phyloP scores from a whole-genome alignment of 2,797 vertebrate species.

The Pipistrellus nathusii region DNA sequence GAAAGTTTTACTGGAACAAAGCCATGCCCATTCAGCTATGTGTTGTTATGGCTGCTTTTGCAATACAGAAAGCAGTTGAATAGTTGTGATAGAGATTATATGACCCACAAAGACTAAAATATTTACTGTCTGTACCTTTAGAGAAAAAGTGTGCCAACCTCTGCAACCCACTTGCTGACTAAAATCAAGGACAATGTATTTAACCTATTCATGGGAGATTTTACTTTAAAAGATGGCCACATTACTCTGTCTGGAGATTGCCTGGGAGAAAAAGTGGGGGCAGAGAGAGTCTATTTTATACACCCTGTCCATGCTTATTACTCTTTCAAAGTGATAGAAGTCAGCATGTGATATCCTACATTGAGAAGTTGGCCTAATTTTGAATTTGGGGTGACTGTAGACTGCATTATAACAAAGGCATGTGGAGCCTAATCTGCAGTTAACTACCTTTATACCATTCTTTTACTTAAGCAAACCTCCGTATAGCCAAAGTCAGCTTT shows the following conservation, averaged over 20 bases:
- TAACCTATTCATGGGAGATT: neutral
- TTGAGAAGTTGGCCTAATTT: slow-evolving; percentile 26
- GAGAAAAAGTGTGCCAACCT: neutral
- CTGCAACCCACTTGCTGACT: neutral
- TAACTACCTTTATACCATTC: slow-evolving; percentile 52
- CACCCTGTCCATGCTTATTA: neutral
- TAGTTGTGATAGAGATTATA: neutral
- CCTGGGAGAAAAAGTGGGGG: neutral
- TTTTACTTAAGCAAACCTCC: slow-evolving; percentile 59
- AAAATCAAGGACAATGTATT: slow-evolving; percentile 7
- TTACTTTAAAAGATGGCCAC: slow-evolving; percentile 3
- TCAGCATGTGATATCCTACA: neutral
- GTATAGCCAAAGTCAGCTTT: slow-evolving; percentile 37
- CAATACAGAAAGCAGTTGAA: neutral
- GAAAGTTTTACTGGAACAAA: slow-evolving; percentile 50
- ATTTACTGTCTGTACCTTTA: neutral
- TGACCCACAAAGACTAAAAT: neutral
- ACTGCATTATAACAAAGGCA: slow-evolving; percentile 27
- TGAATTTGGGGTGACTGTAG: slow-evolving; percentile 23
- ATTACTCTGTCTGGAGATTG: neutral
- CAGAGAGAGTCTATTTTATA: neutral
- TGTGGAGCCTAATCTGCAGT: slow-evolving; percentile 27
- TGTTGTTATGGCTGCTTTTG: slow-evolving; percentile 35
- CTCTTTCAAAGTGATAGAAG: slow-evolving; percentile 25
- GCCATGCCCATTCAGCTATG: neutral